Conservation (phyloP, 2,113 vertebrate genomes). For the Calypte anna region DNA sequence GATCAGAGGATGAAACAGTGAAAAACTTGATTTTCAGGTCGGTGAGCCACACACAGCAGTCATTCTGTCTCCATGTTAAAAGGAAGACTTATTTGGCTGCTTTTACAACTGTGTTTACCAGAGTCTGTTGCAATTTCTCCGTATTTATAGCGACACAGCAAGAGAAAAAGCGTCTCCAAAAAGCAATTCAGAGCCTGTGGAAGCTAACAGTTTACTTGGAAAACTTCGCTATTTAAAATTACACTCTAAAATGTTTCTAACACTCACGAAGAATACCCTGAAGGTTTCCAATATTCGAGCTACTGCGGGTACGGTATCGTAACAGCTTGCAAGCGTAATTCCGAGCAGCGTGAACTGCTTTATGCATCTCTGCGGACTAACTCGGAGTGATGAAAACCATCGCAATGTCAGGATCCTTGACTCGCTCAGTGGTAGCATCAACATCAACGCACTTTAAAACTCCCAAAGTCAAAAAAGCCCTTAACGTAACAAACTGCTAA, state of each 20-base stretch:
- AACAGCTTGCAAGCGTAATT: background rate
- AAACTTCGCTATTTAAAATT: background rate
- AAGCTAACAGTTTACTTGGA: background rate
- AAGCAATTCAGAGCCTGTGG: background rate
- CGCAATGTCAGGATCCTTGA: accelerated
- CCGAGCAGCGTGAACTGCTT: background rate
- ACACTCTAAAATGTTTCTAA: background rate
- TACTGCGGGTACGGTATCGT: accelerated
- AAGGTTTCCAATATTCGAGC: background rate
- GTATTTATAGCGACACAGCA: background rate
- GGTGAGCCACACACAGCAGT: accelerated
- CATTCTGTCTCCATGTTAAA: background rate
- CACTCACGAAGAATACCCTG: accelerated
- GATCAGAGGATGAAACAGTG: accelerated
- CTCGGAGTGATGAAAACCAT: accelerated
- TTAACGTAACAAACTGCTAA: accelerated
- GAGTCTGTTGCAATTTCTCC: background rate
- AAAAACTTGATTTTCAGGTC: background rate
- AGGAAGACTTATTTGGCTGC: background rate
- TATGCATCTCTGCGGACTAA: accelerated
- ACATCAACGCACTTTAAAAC: accelerated
- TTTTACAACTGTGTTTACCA: background rate
- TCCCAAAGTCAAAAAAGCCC: accelerated
- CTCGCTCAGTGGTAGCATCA: background rate
- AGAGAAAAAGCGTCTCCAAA: background rate